Conservation (phyloP, 2,113 vertebrate species). For the Bagarius yarrelli region DNA sequence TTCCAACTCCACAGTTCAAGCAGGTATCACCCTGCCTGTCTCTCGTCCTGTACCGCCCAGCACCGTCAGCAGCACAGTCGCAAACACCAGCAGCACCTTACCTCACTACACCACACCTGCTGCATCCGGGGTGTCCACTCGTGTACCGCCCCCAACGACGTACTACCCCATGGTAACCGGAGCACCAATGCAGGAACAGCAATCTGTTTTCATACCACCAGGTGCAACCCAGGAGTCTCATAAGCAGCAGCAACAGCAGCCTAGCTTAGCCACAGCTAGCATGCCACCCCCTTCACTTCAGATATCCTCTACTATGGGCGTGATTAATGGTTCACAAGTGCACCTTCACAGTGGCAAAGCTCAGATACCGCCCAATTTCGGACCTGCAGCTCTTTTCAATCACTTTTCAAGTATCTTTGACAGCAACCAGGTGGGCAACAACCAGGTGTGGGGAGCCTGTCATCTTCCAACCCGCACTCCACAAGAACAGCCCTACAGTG, state of each 20-base stretch:
- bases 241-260: constrained; percentile 72
- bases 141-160: constrained; percentile 90
- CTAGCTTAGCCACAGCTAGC: constrained; percentile 70
- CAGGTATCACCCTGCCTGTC: constrained; percentile 67
- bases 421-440: constrained; percentile 88
- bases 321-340: constrained; percentile 96
- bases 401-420: constrained; percentile 97
- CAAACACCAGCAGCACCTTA: constrained; percentile 85
- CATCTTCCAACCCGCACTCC: constrained; percentile 85
- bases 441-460: constrained; percentile 93
- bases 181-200: constrained; percentile 81
- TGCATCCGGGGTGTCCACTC: constrained; percentile 81
- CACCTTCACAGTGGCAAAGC: constrained; percentile 87
- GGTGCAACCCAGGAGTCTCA: constrained; percentile 65
- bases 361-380: constrained; percentile 86
- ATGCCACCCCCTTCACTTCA: constrained; percentile 77
- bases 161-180: constrained; percentile 87
- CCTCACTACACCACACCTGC: constrained; percentile 86
- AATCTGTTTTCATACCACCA: constrained; percentile 89
- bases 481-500: constrained; percentile 85
- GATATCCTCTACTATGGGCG: constrained; percentile 86
- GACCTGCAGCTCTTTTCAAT: constrained; percentile 91
- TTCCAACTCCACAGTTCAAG: constrained; percentile 68
- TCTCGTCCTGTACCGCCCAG: constrained; percentile 75
- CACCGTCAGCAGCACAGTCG: constrained; percentile 73